These are phyloP conservation scores for Myxocyprinus asiaticus DNA, from an alignment of 2,113 vertebrate genomes.

Conservation along the genomic window DNA sequence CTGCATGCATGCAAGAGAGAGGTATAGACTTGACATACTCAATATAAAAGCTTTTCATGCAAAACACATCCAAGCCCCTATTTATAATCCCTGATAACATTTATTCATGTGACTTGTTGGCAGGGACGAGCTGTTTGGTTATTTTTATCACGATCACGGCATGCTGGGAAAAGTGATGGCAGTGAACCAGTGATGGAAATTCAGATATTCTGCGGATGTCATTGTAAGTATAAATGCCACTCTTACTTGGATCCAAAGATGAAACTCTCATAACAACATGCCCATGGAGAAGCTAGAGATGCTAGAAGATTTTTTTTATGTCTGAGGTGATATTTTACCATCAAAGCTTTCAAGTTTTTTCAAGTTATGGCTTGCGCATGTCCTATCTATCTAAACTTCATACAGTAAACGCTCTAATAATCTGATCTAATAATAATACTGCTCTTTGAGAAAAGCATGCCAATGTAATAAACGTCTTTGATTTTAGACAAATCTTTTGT, in stretches of 20 bases:
- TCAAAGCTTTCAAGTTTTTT: constrained; percentile 30
- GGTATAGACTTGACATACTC: constrained; percentile 15
- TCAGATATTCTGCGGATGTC: too few relatives aligned
- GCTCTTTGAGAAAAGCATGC: constrained; percentile 43
- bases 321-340: constrained; percentile 38
- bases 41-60: constrained; percentile 47
- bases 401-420: constrained; percentile 39
- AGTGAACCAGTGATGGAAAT: constrained; percentile 46
- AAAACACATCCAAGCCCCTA: constrained; percentile 20
- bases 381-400: constrained; percentile 20
- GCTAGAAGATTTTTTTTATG: too few relatives aligned
- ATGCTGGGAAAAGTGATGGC: constrained; percentile 50
- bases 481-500: constrained; percentile 12
- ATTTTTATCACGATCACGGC: constrained; percentile 21
- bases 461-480: constrained; percentile 17
- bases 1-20: constrained; percentile 38
- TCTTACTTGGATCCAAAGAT: not conserved
- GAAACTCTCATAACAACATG: constrained; percentile 22
- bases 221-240: too few relatives aligned
- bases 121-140: constrained; percentile 40
- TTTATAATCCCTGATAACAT: constrained; percentile 25
- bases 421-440: constrained; percentile 34
- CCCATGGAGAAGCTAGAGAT: not conserved
- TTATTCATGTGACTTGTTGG: constrained; percentile 37
- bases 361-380: constrained; percentile 52